A percentile compares a stretch with the other conserved stretches of the same genome.
These are phyloP conservation scores for Pipistrellus pipistrellus DNA, from an alignment of 2,797 vertebrate species.

Conservation along the genomic window DNA sequence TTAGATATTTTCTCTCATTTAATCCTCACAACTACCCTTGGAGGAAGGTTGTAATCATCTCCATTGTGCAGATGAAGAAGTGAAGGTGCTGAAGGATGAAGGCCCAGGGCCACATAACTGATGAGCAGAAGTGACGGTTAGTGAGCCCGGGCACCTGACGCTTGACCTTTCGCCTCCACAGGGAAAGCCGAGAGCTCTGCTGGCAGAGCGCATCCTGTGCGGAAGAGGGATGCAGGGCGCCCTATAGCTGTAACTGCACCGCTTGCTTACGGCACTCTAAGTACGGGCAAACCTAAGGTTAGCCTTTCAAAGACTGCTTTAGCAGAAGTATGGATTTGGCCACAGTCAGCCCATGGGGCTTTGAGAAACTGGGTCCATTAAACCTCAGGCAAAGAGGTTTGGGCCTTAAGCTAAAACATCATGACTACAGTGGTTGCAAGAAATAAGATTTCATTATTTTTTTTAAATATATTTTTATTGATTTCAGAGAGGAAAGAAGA, in stretches of 20 bases:
- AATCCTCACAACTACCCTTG: background rate
- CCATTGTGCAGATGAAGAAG: background rate
- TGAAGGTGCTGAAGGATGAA: background rate
- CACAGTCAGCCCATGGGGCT: background rate
- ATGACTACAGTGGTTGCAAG: background rate
- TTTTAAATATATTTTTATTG: background rate
- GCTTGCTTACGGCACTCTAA: background rate
- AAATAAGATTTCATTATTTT: background rate
- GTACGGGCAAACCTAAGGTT: background rate
- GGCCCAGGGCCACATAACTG: background rate
- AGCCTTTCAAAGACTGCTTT: background rate
- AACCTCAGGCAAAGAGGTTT: background rate
- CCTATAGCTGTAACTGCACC: background rate
- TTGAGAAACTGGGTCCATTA: background rate
- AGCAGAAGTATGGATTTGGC: background rate
- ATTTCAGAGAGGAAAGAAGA: background rate
- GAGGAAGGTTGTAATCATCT: background rate
- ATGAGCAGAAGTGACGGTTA: background rate
- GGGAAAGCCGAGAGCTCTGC: background rate
- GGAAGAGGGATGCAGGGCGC: background rate
- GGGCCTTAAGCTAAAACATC: background rate
- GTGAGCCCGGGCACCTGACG: background rate
- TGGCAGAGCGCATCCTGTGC: background rate
- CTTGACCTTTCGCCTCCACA: background rate
- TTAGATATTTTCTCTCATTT: background rate